These are phyloP conservation scores for Numenius arquata DNA, from an alignment of 2,113 vertebrate species.

Conservation along the genomic window DNA sequence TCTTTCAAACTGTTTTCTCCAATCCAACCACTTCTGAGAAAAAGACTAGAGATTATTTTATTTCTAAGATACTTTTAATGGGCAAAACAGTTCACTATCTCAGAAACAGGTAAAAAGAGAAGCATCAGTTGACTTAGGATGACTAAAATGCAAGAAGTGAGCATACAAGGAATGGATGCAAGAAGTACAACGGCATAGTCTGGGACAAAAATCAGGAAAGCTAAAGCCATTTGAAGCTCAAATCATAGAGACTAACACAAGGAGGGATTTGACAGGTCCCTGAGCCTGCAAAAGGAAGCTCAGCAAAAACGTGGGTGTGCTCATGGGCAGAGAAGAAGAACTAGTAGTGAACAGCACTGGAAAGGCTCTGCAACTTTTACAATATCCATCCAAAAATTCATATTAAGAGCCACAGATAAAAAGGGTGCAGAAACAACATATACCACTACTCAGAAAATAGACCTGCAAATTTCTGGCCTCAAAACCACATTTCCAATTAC, in stretches of 20 bases:
- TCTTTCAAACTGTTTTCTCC: not conserved
- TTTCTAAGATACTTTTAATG: not conserved
- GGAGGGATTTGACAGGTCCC: not conserved
- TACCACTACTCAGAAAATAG: not conserved
- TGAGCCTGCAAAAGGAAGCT: not conserved
- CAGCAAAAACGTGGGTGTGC: fast-evolving
- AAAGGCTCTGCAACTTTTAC: not conserved
- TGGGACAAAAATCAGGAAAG: not conserved
- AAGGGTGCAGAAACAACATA: not conserved
- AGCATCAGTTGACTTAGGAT: not conserved
- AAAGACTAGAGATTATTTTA: not conserved
- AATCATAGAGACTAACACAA: not conserved
- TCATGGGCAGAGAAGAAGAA: not conserved
- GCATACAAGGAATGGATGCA: not conserved
- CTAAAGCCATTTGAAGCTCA: not conserved
- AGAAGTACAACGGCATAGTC: not conserved
- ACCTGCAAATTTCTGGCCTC: not conserved
- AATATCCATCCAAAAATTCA: not conserved
- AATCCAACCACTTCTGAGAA: not conserved
- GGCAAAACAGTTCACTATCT: not conserved
- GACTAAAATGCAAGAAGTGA: not conserved
- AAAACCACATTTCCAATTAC: not conserved
- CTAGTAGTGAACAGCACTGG: not conserved
- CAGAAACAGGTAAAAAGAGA: not conserved
- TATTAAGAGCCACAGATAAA: not conserved